Conservation (phyloP, 2,888 invertebrate genomes). For the Sylvicola fuscatus region DNA sequence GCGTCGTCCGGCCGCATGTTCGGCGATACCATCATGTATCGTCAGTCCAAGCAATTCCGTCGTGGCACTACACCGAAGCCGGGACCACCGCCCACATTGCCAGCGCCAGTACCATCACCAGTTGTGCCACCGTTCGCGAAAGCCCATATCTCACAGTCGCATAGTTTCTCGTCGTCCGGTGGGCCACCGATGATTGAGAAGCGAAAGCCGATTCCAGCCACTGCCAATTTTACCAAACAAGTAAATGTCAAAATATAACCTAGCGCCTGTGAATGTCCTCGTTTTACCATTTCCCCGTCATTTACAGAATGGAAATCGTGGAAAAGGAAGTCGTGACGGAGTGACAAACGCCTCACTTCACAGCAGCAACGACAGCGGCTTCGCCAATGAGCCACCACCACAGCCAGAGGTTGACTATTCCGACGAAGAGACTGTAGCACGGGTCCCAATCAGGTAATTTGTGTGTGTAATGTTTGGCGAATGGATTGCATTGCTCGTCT, state of each 20-base stretch:
- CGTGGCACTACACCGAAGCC: conserved; percentile 31
- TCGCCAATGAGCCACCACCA: conserved; percentile 70
- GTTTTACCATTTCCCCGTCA: too few species aligned
- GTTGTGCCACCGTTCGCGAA: conserved; percentile 20
- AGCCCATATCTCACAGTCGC: conserved; percentile 35
- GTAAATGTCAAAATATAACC: too few species aligned
- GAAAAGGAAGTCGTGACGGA: conserved; percentile 10
- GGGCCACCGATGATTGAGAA: conserved; percentile 15
- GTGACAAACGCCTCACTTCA: conserved; percentile 62
- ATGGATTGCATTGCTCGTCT: too few species aligned
- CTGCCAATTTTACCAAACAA: conserved; percentile 6
- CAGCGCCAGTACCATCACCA: conserved; percentile 46
- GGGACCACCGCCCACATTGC: conserved; percentile 50
- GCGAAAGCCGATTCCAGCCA: conserved; percentile 12
- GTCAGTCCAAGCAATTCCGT: conserved; percentile 30
- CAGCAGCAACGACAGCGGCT: conserved; percentile 82
- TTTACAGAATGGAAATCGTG: conserved; percentile 1
- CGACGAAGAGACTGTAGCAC: conserved; percentile 59
- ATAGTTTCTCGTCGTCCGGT: conserved; percentile 29
- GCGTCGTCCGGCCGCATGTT: conserved; percentile 46
- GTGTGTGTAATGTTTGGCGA: too few species aligned
- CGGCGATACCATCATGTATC: conserved; percentile 39
- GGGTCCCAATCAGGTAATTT: conserved; percentile 30
- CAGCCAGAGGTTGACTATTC: conserved; percentile 82
- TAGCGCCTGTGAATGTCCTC: too few species aligned